Evolutionary conservation across 2,113 vertebrate genomes (phyloP), one percentile per base, ranked within the genome.

Genomic region (Alosa alosa): DNA sequence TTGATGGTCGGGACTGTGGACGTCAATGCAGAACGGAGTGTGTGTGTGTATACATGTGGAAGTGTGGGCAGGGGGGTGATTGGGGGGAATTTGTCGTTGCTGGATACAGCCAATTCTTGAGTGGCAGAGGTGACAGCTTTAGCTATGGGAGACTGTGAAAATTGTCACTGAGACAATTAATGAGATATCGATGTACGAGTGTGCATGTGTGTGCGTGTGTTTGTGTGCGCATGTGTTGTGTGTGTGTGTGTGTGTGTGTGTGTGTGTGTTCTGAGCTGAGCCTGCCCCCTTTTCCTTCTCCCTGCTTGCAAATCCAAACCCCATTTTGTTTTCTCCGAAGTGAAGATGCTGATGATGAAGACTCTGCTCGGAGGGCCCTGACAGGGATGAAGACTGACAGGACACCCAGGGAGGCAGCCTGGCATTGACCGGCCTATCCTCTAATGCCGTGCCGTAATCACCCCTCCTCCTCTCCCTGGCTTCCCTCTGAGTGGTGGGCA

Each of bases 161-260:
- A 78, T 20, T 78, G 25, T 78, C 3, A 36, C 25, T 36, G 36
- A 36, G 25, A 78, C 31, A 4, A 75, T 75, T 36, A 75, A 10
- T 15, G 13, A 15, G 72, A 78, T 36, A 78, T 78, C 31, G 31
- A 78, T 9, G 13, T n/a, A 4, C 5, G 31, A 13, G 72, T 78
- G 17, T 64, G 57, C n/a, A 22, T 64, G 60, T 64, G 60, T 64
- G 60, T 64, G 57, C n/a, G 57, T 64, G 60, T 64, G 60, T 64
- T n/a, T 64, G 60, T 64, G 60, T 64, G 57, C n/a, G 57, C n/a
- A 20, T 64, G 60, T 72, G 64, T 13, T 25, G 72, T 41, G 72
- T 17, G 1, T 36, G 25, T 72, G 64, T 36, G 64, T 72, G 64
- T 72, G 64, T 68, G 57, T 84, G 41, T 68, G 41, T 45, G 75